Evolutionary conservation across 2,797 vertebrate species (phyloP).

Genomic region (Morus bassanus): DNA sequence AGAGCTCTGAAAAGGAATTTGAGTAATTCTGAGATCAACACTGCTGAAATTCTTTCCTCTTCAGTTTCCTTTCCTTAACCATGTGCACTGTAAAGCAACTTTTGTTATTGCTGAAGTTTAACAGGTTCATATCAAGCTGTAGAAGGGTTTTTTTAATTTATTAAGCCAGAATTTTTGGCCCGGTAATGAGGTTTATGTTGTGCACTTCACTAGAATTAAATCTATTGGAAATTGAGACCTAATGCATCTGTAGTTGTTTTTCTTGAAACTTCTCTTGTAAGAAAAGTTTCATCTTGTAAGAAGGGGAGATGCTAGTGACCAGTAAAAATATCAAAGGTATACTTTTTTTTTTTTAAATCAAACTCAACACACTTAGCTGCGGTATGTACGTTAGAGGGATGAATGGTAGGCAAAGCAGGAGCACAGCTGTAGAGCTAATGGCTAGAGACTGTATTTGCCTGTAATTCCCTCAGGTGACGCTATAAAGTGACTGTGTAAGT

Average conservation of each 20-base stretch:
- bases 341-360: no score
- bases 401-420: background rate
- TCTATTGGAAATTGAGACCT: background rate
- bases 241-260: background rate
- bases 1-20: constrained; percentile 17
- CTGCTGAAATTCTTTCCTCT: background rate
- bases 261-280: background rate
- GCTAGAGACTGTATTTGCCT: background rate
- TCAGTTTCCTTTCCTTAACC: background rate
- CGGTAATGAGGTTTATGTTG: background rate
- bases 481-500: background rate
- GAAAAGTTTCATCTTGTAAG: background rate
- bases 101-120: background rate
- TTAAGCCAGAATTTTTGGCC: background rate
- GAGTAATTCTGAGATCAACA: background rate
- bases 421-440: background rate
- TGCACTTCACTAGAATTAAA: background rate
- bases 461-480: background rate
- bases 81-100: background rate
- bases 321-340: background rate
- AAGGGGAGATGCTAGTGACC: background rate
- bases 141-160: background rate
- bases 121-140: background rate
- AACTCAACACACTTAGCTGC: background rate
- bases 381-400: background rate